These are phyloP conservation scores for Vesta saturnalis DNA, from an alignment of 2,888 invertebrate genomes.

Conservation along the genomic window DNA sequence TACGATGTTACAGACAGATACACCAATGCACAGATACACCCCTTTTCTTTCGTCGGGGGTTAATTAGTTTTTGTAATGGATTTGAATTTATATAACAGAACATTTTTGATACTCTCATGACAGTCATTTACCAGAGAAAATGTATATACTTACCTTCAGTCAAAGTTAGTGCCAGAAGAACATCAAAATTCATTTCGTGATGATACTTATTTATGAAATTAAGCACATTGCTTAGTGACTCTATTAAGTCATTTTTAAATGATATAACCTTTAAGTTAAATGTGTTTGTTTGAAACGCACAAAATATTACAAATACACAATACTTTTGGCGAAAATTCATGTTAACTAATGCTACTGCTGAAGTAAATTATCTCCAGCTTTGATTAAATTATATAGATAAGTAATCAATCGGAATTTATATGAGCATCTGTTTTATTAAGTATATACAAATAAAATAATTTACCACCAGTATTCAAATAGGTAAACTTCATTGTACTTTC, in stretches of 20 bases:
- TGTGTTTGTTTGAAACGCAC: neutral
- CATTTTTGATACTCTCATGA: no score
- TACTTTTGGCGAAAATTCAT: no score
- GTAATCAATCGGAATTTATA: no score
- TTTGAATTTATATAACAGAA: no score
- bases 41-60: no score
- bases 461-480: neutral
- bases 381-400: no score
- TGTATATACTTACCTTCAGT: conserved; percentile 15
- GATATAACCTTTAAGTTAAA: neutral
- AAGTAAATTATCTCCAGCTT: no score
- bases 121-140: no score
- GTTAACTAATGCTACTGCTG: no score
- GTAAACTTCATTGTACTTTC: conserved; percentile 10
- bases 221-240: neutral
- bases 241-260: neutral
- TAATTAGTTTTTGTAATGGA: no score
- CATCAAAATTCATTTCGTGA: conserved; percentile 41
- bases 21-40: no score
- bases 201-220: conserved; percentile 4
- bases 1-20: no score
- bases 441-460: neutral
- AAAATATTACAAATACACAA: neutral
- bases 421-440: conserved; percentile 5
- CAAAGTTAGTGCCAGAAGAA: conserved; percentile 9